phyloP scores from a whole-genome alignment of 2,113 vertebrate genomes.

The Gulo gulo region DNA sequence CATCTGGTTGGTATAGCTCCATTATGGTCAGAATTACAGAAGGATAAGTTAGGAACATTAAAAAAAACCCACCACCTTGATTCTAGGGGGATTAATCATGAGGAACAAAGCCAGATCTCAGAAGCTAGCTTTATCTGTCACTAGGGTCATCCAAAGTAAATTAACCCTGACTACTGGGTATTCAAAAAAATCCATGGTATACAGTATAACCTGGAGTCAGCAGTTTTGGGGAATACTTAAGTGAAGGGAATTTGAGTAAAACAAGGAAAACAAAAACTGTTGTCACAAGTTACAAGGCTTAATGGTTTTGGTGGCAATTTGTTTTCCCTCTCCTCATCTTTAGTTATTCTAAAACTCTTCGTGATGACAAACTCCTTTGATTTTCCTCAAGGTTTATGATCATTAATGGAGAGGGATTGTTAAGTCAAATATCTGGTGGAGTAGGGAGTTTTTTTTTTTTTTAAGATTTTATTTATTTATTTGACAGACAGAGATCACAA shows the following conservation, averaged over 20 bases:
- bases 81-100: not conserved
- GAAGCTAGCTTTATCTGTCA: not conserved
- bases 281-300: not conserved
- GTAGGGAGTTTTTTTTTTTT: not conserved
- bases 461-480: too few species aligned
- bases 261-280: not conserved
- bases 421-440: not conserved
- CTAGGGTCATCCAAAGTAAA: not conserved
- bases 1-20: not conserved
- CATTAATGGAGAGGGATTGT: not conserved
- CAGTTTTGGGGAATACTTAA: not conserved
- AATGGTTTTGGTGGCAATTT: not conserved
- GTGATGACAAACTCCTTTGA: not conserved
- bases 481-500: too few species aligned
- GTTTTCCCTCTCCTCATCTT: not conserved
- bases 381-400: conserved; percentile 37
- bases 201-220: not conserved
- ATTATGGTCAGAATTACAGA: not conserved
- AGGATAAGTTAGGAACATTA: not conserved
- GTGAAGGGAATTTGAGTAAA: conserved; percentile 15
- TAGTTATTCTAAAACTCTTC: conserved; percentile 1
- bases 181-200: not conserved
- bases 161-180: not conserved
- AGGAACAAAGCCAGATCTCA: not conserved
- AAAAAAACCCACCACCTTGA: not conserved